A percentile compares a stretch with the other conserved stretches of the same genome.
These are phyloP conservation scores for Gobio occitaniae DNA, from an alignment of 2,797 vertebrate species.

Conservation along the genomic window DNA sequence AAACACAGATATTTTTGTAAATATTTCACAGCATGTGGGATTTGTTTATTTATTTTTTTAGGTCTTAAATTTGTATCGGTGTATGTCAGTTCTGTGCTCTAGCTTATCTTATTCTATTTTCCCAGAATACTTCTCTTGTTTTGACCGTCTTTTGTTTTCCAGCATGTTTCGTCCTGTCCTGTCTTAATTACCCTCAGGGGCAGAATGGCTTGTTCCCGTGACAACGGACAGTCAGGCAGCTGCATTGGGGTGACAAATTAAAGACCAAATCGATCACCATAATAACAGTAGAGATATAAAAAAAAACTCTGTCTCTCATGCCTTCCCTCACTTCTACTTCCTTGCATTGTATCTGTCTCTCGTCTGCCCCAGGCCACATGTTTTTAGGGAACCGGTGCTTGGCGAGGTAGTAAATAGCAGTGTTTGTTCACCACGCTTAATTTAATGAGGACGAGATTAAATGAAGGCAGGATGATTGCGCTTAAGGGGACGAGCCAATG, in stretches of 20 bases:
- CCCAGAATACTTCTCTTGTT: constrained; percentile 1
- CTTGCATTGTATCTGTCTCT: constrained; percentile 5
- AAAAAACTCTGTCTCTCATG: constrained; percentile 1
- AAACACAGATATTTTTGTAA: background rate
- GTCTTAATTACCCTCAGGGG: constrained; percentile 42
- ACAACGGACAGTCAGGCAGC: constrained; percentile 47
- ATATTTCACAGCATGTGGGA: background rate
- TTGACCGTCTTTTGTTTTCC: constrained; percentile 20
- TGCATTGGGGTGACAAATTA: constrained; percentile 43
- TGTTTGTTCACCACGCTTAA: constrained; percentile 45
- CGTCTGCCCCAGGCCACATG: background rate
- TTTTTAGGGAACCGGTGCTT: constrained; percentile 26
- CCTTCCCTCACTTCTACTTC: constrained; percentile 15
- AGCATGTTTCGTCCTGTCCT: constrained; percentile 22
- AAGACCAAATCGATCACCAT: constrained; percentile 47
- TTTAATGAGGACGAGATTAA: constrained; percentile 54
- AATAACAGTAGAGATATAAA: constrained; percentile 50
- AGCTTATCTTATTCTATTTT: constrained; percentile 13
- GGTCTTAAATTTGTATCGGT: background rate
- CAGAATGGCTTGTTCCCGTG: constrained; percentile 47
- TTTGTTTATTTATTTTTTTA: background rate
- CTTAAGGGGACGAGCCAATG: constrained; percentile 31
- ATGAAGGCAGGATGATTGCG: constrained; percentile 15
- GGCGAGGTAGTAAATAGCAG: constrained; percentile 53
- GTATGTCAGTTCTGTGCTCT: background rate